phyloP scores from a whole-genome alignment of 1,140 invertebrate species.

The Drosophila sproati region DNA sequence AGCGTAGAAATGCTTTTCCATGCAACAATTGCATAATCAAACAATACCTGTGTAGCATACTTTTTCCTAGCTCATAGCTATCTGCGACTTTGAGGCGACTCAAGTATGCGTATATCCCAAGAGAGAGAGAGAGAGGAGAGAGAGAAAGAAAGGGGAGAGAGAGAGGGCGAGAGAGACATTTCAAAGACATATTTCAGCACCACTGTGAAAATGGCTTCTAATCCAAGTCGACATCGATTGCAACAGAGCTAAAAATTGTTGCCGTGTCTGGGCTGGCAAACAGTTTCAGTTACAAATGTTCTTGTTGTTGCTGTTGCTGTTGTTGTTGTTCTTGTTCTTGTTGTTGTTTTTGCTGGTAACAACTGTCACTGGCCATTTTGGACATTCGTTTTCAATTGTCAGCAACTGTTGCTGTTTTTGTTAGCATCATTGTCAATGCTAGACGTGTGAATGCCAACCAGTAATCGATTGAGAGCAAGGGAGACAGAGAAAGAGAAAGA shows the following conservation, averaged over 20 bases:
- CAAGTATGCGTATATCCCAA: too few species aligned
- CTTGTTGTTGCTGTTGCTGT: slow-evolving; percentile 11
- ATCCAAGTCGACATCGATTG: slow-evolving; percentile 24
- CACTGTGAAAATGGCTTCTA: slow-evolving; percentile 20
- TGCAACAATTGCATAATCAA: too few species aligned
- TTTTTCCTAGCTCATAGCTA: neutral
- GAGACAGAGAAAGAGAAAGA: slow-evolving; percentile 36
- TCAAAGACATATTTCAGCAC: neutral
- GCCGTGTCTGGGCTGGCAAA: slow-evolving; percentile 9
- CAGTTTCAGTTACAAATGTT: slow-evolving; percentile 41
- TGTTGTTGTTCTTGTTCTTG: slow-evolving; percentile 3
- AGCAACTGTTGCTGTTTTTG: slow-evolving; percentile 46
- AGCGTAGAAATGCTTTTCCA: neutral
- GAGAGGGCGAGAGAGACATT: neutral
- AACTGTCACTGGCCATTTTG: slow-evolving; percentile 59
- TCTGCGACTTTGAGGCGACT: too few species aligned
- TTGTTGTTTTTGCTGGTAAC: slow-evolving; percentile 26
- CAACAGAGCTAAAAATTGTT: slow-evolving; percentile 3
- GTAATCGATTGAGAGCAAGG: neutral
- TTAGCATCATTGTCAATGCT: slow-evolving; percentile 60
- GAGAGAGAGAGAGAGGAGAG: too few species aligned
- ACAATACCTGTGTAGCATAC: neutral
- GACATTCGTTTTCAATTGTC: slow-evolving; percentile 68
- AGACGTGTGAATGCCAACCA: slow-evolving; percentile 49
- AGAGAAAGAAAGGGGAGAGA: neutral